phyloP scores from a whole-genome alignment of 2,797 vertebrate genomes.

The Paguma larvata region DNA sequence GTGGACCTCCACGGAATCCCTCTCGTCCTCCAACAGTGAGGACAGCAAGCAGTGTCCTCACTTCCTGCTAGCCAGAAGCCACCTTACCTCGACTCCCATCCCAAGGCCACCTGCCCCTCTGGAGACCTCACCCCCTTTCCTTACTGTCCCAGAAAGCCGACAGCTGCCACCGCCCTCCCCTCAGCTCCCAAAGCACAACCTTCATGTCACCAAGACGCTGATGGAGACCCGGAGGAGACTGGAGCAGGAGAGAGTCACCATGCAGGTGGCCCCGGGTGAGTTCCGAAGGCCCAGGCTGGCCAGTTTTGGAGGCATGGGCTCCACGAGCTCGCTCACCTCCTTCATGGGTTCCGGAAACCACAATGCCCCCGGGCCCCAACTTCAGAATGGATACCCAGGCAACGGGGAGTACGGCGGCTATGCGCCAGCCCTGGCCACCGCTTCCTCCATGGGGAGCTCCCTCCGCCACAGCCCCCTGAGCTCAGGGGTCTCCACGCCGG shows the following conservation, averaged over 20 bases:
- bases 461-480: slow-evolving; percentile 98
- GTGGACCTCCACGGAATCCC: slow-evolving; percentile 97
- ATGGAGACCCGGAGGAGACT: slow-evolving; percentile 98
- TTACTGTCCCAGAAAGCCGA: slow-evolving; percentile 90
- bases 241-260: slow-evolving; percentile 95
- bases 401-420: slow-evolving; percentile 93
- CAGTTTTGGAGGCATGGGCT: slow-evolving; percentile 97
- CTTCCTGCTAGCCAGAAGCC: slow-evolving; percentile 87
- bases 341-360: slow-evolving; percentile 93
- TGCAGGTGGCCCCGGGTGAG: slow-evolving; percentile 92
- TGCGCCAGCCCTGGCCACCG: slow-evolving; percentile 81
- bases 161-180: slow-evolving; percentile 94
- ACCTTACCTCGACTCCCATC: slow-evolving; percentile 82
- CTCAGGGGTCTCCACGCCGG: slow-evolving; percentile 96
- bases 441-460: slow-evolving; percentile 94
- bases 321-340: slow-evolving; percentile 95
- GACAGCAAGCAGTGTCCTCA: slow-evolving; percentile 93
- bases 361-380: slow-evolving; percentile 88
- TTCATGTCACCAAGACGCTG: slow-evolving; percentile 97
- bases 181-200: slow-evolving; percentile 92
- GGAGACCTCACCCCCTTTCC: slow-evolving; percentile 87
- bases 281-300: slow-evolving; percentile 95
- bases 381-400: slow-evolving; percentile 93
- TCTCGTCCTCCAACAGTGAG: slow-evolving; percentile 98
- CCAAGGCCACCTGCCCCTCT: slow-evolving; percentile 83